These are phyloP conservation scores for Leguminivora glycinivorella DNA, from an alignment of 1,140 invertebrate species.

Conservation along the genomic window DNA sequence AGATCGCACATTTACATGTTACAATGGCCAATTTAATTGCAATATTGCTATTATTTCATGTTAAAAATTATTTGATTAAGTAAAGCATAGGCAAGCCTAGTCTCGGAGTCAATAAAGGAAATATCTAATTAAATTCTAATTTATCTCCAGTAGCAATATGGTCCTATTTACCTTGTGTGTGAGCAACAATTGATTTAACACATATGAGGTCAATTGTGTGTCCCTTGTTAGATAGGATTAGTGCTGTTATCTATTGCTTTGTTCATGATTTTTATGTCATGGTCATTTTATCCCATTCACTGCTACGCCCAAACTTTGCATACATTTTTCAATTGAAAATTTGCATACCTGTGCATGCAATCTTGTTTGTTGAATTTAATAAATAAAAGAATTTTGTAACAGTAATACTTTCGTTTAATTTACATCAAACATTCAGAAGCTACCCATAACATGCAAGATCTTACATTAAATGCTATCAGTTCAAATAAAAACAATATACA, in stretches of 20 bases:
- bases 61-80: too few species aligned
- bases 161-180: neutral
- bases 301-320: too few species aligned
- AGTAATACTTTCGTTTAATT: conserved; percentile 7
- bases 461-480: conserved; percentile 39
- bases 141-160: neutral
- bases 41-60: too few species aligned
- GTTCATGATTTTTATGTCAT: neutral
- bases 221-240: neutral
- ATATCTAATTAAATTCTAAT: too few species aligned
- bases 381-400: neutral
- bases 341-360: too few species aligned
- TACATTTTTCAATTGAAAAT: too few species aligned
- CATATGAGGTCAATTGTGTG: neutral
- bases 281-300: too few species aligned
- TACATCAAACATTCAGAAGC: neutral
- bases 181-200: neutral
- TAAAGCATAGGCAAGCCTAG: too few species aligned
- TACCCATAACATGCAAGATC: conserved; percentile 30
- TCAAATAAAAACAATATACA: neutral
- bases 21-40: too few species aligned
- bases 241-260: neutral
- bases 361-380: conserved; percentile 19
- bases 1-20: too few species aligned
- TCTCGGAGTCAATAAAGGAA: too few species aligned